Evolutionary conservation across 2,113 vertebrate species (phyloP).

Genomic region (Gymnarchus niloticus): DNA sequence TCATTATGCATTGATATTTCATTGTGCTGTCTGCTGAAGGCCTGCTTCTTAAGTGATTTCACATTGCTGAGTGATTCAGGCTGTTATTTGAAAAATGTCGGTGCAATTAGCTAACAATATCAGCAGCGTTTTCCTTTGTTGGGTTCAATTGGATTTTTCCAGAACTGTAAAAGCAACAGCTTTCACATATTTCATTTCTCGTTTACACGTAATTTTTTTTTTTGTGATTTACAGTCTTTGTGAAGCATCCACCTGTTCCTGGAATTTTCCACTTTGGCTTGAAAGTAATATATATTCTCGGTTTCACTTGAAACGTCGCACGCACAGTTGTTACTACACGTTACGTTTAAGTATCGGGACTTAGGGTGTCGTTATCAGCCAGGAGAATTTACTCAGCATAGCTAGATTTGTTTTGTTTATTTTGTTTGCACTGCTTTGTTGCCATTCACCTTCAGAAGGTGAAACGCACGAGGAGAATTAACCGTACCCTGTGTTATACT

Average conservation of each 20-base stretch:
- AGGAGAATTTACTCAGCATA: slow-evolving; percentile 27
- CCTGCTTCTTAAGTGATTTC: slow-evolving; percentile 33
- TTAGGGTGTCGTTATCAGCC: background rate
- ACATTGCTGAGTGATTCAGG: slow-evolving; percentile 29
- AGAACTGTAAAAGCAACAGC: slow-evolving; percentile 13
- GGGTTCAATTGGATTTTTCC: background rate
- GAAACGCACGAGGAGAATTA: slow-evolving; percentile 14
- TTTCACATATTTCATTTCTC: slow-evolving; percentile 14
- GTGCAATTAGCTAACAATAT: slow-evolving; percentile 37
- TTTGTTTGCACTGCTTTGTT: slow-evolving; percentile 10
- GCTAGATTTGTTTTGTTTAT: slow-evolving; percentile 11
- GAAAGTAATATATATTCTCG: slow-evolving; percentile 4
- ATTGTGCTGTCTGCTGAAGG: slow-evolving; percentile 35
- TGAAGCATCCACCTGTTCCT: slow-evolving; percentile 26
- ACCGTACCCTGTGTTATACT: background rate
- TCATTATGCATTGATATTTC: slow-evolving; percentile 34
- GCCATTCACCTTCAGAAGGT: slow-evolving; percentile 13
- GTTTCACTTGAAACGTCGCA: slow-evolving; percentile 25
- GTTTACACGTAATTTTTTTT: slow-evolving; percentile 26
- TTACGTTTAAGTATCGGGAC: background rate
- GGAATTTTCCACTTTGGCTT: slow-evolving; percentile 29
- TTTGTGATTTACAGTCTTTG: slow-evolving; percentile 24
- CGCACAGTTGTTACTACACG: slow-evolving; percentile 19
- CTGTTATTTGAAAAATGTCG: slow-evolving; percentile 36
- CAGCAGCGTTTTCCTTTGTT: slow-evolving; percentile 11